phyloP scores from a whole-genome alignment of 2,113 vertebrate genomes.

The Crotalus helleri region DNA sequence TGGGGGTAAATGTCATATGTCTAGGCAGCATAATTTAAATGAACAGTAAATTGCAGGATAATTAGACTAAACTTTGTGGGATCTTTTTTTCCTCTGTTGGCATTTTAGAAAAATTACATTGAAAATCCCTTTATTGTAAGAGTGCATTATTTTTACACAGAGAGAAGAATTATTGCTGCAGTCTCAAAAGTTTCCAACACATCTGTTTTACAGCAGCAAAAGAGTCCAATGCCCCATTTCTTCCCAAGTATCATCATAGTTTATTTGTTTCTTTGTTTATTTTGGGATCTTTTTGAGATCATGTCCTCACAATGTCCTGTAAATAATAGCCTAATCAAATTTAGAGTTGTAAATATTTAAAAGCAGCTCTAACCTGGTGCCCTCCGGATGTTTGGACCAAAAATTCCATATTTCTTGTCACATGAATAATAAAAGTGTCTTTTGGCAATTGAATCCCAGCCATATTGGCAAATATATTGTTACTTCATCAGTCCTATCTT shows the following conservation, averaged over 20 bases:
- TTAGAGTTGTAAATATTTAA: background rate
- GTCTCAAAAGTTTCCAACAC: background rate
- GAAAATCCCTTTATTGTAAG: background rate
- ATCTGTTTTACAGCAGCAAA: background rate
- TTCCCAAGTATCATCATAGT: background rate
- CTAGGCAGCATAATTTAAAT: constrained; percentile 54
- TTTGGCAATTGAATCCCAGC: background rate
- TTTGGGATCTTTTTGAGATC: background rate
- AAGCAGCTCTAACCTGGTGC: background rate
- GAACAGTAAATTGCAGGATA: constrained; percentile 56
- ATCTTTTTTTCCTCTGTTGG: constrained; percentile 48
- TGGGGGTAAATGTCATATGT: constrained; percentile 54
- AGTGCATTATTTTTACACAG: background rate
- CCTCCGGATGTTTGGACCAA: background rate
- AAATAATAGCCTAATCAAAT: background rate
- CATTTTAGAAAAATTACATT: constrained; percentile 8
- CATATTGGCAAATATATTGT: background rate
- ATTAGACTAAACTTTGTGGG: constrained; percentile 50
- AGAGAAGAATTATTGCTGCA: background rate
- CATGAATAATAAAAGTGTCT: background rate
- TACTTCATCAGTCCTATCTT: background rate
- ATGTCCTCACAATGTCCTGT: background rate
- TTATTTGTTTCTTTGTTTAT: background rate
- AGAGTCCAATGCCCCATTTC: background rate
- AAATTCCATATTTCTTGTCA: background rate